phyloP scores from a whole-genome alignment of 2,888 invertebrate genomes.

The Dolichomitus sp. region DNA sequence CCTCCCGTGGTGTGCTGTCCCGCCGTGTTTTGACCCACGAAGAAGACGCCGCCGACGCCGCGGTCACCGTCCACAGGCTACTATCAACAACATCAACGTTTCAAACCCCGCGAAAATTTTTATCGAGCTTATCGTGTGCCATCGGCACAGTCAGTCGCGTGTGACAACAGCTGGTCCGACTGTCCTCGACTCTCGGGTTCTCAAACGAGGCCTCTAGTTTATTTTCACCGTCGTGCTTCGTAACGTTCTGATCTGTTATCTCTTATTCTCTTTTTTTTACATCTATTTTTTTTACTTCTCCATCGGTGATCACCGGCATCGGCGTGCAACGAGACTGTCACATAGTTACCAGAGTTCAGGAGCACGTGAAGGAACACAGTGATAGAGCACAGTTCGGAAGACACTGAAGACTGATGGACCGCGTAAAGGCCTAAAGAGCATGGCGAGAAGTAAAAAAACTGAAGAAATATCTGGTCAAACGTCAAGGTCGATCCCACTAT shows the following conservation, averaged over 20 bases:
- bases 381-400: constrained; percentile 48
- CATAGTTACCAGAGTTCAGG: constrained; percentile 53
- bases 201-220: constrained; percentile 22
- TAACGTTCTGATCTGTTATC: constrained; percentile 14
- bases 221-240: constrained; percentile 45
- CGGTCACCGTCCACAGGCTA: constrained; percentile 44
- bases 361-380: constrained; percentile 54
- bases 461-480: constrained; percentile 9
- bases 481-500: constrained; percentile 50
- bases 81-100: constrained; percentile 44
- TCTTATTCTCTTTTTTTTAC: constrained; percentile 10
- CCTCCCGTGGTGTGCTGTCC: constrained; percentile 72
- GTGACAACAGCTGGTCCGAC: constrained; percentile 62
- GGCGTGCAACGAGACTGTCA: constrained; percentile 58
- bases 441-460: constrained; percentile 13
- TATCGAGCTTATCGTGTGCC: constrained; percentile 38
- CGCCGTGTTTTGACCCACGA: constrained; percentile 64
- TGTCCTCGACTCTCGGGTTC: constrained; percentile 33
- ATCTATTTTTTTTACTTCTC: constrained; percentile 23
- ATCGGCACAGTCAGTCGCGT: constrained; percentile 42
- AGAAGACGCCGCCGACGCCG: constrained; percentile 40
- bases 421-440: constrained; percentile 12
- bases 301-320: constrained; percentile 37
- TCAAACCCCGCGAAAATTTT: constrained; percentile 35
- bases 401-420: constrained; percentile 8